Base-by-base conservation (phyloP, 2,113 vertebrate genomes). In the Rhineura floridana region DNA sequence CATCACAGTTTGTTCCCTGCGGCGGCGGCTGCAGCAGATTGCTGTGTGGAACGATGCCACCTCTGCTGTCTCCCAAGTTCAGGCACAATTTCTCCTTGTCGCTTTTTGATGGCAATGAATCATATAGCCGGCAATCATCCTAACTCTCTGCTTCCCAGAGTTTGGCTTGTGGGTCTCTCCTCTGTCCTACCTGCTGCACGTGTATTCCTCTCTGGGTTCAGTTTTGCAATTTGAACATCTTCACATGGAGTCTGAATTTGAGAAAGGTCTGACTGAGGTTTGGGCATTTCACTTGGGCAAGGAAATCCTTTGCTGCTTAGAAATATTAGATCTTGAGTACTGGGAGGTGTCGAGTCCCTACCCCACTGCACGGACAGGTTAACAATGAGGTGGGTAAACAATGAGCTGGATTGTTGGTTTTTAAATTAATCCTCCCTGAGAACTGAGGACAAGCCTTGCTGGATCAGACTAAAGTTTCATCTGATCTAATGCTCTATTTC, bases 1-100 rank as follows among this genome's bases (percentile, higher is more conserved):
- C 36, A 87, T 87, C 78, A 87, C 87, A 88, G 59, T 83, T 88
- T 88, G 87, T 88, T 88, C 87, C 81, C 72, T 65, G 55, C 19
- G 70, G 55, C 19, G 70, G 55, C 10, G 55, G 79, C 55, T 82
- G 33, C 80, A 76, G 70, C 87, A 88, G 87, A 88, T 83, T 88
- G 80, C 81, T 83, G 72, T 39, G 46, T 83, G 87, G 87, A 88
- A 83, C n/a, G 39, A 30, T 88, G 87, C 80, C 87, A 88, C 81
- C 73, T 42, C 87, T 88, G 44, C 81, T 77, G 81, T 83, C 87
- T 88, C 87, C 86, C 80, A 33, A 83, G 87, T 88, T 88, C 72
- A 76, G 72, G 81, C 87, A 88, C 87, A 88, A 83, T 88, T 77
- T 83, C 81, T 88, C 87, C 87, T 83, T 28, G 6, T 76, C 36